Evolutionary conservation across 2,888 invertebrate genomes (phyloP).

Genomic region (Neoaliturus tenellus): DNA sequence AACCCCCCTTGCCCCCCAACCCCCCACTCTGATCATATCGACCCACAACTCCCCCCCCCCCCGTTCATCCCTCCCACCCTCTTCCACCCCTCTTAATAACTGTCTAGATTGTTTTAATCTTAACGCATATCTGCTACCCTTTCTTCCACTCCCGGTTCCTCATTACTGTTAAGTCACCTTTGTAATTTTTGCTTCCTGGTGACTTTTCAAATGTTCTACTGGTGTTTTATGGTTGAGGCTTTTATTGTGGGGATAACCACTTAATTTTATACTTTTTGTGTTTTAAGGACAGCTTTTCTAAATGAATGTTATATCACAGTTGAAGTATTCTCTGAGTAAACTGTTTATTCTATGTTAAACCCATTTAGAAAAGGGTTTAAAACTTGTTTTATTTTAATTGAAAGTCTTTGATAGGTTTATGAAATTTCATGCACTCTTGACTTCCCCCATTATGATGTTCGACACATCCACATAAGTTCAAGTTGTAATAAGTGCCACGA

Average conservation of each 20-base stretch:
- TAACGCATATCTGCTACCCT: conserved; percentile 68
- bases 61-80: conserved; percentile 47
- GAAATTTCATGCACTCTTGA: no score
- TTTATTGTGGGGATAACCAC: no score
- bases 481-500: no score
- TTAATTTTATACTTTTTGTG: no score
- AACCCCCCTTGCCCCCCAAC: conserved; percentile 74
- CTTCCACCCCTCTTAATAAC: conserved; percentile 56
- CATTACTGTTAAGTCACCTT: conserved; percentile 32
- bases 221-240: neutral
- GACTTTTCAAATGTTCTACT: neutral
- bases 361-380: no score
- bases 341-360: no score
- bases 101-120: conserved; percentile 56
- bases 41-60: conserved; percentile 2
- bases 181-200: conserved; percentile 28
- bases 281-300: no score
- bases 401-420: no score
- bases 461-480: no score
- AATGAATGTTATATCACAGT: neutral
- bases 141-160: conserved; percentile 65
- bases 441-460: no score
- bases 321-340: no score
- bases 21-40: conserved; percentile 46
- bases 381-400: no score